These are phyloP conservation scores for Anastrepha obliqua DNA, from an alignment of 1,140 invertebrate species.

Conservation along the genomic window DNA sequence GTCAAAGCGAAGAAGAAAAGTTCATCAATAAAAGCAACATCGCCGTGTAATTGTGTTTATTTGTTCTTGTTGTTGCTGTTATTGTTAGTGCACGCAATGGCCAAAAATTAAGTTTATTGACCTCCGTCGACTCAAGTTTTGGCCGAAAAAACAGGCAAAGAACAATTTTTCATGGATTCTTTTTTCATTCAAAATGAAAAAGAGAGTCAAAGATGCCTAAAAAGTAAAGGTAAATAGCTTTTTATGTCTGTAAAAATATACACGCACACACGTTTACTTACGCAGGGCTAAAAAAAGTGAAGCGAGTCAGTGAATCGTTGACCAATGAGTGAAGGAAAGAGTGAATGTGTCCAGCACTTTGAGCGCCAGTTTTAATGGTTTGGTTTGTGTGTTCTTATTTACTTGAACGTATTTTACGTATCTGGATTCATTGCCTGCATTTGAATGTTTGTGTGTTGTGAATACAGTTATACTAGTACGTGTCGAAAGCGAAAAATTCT, in stretches of 20 bases:
- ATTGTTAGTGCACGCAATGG: conserved; percentile 21
- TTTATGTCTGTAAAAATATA: neutral
- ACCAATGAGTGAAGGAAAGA: neutral
- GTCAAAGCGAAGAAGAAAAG: neutral
- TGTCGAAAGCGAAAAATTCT: neutral
- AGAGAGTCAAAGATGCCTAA: conserved; percentile 32
- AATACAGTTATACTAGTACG: neutral
- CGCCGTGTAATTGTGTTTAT: neutral
- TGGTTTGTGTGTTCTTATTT: neutral
- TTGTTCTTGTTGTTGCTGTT: neutral
- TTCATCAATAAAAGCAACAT: conserved; percentile 32
- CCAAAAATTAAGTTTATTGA: conserved; percentile 42
- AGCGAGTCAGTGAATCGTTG: conserved; percentile 6
- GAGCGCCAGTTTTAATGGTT: neutral
- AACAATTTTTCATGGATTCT: neutral
- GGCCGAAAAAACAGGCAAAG: conserved; percentile 12
- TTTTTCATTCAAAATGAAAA: conserved; percentile 30
- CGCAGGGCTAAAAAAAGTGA: conserved; percentile 17
- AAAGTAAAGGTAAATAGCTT: neutral
- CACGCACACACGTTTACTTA: neutral
- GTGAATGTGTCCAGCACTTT: conserved; percentile 22
- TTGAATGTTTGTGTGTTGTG: neutral
- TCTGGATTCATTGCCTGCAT: neutral
- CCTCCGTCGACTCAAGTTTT: neutral
- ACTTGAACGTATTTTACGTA: neutral